phyloP scores from a whole-genome alignment of 2,888 invertebrate species.

The Griposia aprilina region DNA sequence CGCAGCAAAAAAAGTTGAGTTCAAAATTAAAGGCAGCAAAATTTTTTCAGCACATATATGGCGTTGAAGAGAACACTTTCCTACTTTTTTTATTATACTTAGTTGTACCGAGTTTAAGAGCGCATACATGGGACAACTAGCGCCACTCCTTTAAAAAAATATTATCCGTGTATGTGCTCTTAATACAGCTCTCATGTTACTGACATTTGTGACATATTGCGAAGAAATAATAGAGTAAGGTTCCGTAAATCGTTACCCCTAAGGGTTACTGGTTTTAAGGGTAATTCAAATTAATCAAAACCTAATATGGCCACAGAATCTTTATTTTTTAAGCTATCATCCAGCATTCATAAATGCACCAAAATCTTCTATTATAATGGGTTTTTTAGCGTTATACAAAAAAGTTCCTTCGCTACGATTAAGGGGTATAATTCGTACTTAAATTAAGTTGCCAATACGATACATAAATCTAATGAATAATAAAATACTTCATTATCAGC shows the following conservation, averaged over 20 bases:
- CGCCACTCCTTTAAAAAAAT: too few species aligned
- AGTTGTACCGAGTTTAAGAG: neutral
- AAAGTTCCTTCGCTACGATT: neutral
- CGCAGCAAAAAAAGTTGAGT: slow-evolving; percentile 32
- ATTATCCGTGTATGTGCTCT: too few species aligned
- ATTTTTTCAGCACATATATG: slow-evolving; percentile 32
- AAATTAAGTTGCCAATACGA: neutral
- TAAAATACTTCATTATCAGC: neutral
- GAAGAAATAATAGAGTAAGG: neutral
- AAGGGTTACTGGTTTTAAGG: neutral
- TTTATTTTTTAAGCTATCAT: neutral
- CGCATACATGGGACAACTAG: too few species aligned
- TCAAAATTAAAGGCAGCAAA: slow-evolving; percentile 30
- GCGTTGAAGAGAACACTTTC: slow-evolving; percentile 2
- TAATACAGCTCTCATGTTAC: neutral
- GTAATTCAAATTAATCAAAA: neutral
- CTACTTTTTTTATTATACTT: slow-evolving; percentile 22
- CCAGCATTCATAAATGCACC: neutral
- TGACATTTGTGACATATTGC: neutral
- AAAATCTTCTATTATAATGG: neutral
- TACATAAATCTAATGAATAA: neutral
- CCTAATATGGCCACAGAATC: too few species aligned
- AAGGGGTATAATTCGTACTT: neutral
- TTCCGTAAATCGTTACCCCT: too few species aligned
- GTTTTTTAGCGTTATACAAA: neutral